Percentiles rank a stretch among this genome's conserved stretches.
Conservation (phyloP, 2,113 vertebrate genomes). For the Cyprinodon tularosa region DNA sequence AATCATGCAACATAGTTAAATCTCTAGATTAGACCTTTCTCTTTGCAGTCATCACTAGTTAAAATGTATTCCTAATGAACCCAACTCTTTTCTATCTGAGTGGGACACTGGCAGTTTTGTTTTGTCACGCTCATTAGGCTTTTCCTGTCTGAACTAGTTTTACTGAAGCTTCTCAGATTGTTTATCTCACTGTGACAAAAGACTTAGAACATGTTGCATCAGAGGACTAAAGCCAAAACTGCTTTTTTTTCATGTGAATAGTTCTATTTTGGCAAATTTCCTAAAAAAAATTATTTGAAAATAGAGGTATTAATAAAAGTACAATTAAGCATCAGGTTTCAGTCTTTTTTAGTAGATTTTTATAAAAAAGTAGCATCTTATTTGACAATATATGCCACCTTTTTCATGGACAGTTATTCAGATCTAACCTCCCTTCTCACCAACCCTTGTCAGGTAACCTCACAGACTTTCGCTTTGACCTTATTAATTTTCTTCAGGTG, state of each 20-base stretch:
- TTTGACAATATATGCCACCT: too few relatives aligned
- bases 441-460: too few relatives aligned
- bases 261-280: too few relatives aligned
- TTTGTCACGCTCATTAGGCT: slow-evolving; percentile 7
- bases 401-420: not conserved
- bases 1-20: not conserved
- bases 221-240: not conserved
- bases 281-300: too few relatives aligned
- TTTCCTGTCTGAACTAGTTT: slow-evolving; percentile 43
- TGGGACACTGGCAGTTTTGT: slow-evolving; percentile 3
- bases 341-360: not conserved
- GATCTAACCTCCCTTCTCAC: not conserved
- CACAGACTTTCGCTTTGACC: too few relatives aligned
- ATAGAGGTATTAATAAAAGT: too few relatives aligned
- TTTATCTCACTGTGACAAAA: slow-evolving; percentile 4
- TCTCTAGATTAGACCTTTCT: not conserved
- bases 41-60: not conserved
- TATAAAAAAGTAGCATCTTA: not conserved
- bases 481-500: not conserved
- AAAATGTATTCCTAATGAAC: not conserved
- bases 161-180: slow-evolving; percentile 3
- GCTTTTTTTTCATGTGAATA: too few relatives aligned
- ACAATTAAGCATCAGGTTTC: not conserved
- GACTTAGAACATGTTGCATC: not conserved
- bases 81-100: not conserved